A percentile compares a stretch with the other conserved stretches of the same genome.
These are phyloP conservation scores for Panthera tigris DNA, from an alignment of 2,113 vertebrate species.

Conservation along the genomic window DNA sequence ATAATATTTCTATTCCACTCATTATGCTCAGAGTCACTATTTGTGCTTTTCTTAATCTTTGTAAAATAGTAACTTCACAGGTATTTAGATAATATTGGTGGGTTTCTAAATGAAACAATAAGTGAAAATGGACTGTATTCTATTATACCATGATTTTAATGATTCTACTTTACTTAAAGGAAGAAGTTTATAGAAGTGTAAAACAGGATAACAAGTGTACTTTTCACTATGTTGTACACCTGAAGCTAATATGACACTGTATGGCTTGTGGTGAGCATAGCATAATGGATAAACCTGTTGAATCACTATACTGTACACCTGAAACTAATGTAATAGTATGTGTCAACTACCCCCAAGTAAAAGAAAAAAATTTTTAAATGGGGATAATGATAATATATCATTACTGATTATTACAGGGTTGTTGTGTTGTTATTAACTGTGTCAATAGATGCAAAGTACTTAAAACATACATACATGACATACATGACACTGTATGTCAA, in stretches of 20 bases:
- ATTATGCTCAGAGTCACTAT: not conserved
- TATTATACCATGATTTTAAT: slow-evolving; percentile 24
- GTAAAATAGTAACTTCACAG: not conserved
- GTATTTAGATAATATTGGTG: not conserved
- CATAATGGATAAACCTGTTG: not conserved
- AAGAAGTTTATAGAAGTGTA: not conserved
- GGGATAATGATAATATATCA: not conserved
- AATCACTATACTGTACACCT: not conserved
- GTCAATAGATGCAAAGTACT: not conserved
- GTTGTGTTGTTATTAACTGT: not conserved
- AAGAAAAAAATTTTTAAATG: not conserved
- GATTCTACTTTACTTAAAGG: not conserved
- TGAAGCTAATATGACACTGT: not conserved
- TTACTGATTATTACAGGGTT: not conserved
- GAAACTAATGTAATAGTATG: not conserved
- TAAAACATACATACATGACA: not conserved
- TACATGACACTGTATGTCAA: not conserved
- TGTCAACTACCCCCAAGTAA: not conserved
- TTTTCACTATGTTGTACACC: not conserved
- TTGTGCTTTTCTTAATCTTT: not conserved
- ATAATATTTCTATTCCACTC: not conserved
- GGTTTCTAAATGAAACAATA: slow-evolving; percentile 17
- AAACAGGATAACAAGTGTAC: not conserved
- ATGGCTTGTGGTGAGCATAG: not conserved
- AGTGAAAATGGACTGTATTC: not conserved